Base-by-base conservation (phyloP, 2,113 vertebrate species). In the Chaenogobius annularis region DNA sequence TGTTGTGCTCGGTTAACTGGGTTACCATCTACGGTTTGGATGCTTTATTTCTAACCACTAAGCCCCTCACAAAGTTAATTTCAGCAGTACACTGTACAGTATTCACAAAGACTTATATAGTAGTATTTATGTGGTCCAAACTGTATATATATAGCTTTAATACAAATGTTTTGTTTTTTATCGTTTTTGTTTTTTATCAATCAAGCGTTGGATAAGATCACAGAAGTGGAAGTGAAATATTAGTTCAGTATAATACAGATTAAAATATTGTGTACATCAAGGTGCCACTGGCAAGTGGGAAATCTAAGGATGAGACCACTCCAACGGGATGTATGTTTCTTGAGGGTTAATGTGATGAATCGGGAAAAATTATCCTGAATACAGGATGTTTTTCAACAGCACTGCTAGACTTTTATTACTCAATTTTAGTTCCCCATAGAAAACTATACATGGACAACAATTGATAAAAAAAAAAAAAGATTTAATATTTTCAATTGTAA, bases 291-390 rank as follows among this genome's bases (percentile, higher is more conserved):
- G 13, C 26, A 61, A 61, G 31, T 2, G 15, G 7, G 7, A 11
- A 58, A 58, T 20, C 58, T 31, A 35, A 55, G 58, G 12, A 40
- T 20, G 15, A 46, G 67, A 72, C 77, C 74, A 58, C 68, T 81
- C 55, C 63, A 77, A 61, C 77, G 47, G 50, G 72, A 77, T 44
- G 20, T 2, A 46, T 37, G 61, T 82, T 78, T 77, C 69, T 20
- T 55, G 55, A 20, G 19, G 70, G 48, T 64, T 20, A 71, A 3
- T 15, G 52, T 17, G 31, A 3, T 19, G 10, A 9, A 43, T 37
- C 40, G 44, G 64, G 81, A 88, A 83, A 86, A 58, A 68, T 37
- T 61, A 83, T 74, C 67, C 73, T 56, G 43, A 46, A 69, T 47
- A 13, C 4, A 48, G 7, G 35, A 26, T 61, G 58, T 31, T 61